phyloP scores from a whole-genome alignment of 2,113 vertebrate species.

The Pica pica region DNA sequence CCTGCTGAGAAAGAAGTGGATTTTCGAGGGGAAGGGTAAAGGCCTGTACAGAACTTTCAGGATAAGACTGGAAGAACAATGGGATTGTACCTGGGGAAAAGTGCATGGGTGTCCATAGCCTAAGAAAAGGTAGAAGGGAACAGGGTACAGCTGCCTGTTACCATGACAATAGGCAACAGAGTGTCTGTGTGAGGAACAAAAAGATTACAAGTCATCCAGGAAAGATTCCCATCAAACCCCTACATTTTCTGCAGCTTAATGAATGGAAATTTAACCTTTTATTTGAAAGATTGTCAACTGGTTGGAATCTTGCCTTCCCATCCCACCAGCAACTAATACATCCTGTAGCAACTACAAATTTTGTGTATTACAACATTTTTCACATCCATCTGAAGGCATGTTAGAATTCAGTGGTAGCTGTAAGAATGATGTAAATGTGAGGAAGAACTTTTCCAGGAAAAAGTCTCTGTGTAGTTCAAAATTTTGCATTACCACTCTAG shows the following conservation, averaged over 20 bases:
- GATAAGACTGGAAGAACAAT: background rate
- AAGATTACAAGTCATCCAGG: constrained; percentile 9
- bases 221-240: background rate
- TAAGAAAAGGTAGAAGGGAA: background rate
- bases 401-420: background rate
- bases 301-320: background rate
- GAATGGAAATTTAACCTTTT: background rate
- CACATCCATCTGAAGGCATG: background rate
- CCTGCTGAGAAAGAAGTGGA: background rate
- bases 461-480: background rate
- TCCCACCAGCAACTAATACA: background rate
- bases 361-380: background rate
- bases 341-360: background rate
- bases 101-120: background rate
- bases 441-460: background rate
- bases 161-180: constrained; percentile 49
- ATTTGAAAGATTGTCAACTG: background rate
- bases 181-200: background rate
- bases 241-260: background rate
- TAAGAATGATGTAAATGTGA: background rate
- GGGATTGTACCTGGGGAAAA: background rate
- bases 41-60: background rate
- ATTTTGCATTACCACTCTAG: background rate
- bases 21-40: background rate
- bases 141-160: background rate